Conservation (phyloP, 1,140 invertebrate species). For the Goniozus legneri region DNA sequence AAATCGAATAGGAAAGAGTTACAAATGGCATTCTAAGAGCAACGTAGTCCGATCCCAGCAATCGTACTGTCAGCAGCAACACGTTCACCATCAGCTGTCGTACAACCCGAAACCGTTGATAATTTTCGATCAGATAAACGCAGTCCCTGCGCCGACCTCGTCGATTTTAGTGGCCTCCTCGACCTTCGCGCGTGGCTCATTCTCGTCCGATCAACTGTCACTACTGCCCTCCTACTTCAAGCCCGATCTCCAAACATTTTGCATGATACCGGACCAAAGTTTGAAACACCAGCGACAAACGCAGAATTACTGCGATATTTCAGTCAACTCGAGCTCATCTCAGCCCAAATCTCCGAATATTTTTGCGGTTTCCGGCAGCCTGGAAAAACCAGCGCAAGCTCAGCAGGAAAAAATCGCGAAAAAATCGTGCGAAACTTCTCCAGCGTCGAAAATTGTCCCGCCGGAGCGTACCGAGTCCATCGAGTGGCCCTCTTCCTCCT, state of each 20-base stretch:
- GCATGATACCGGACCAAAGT: conserved; percentile 30
- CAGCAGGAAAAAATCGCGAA: too few relatives aligned
- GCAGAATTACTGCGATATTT: too few relatives aligned
- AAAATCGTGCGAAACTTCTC: too few relatives aligned
- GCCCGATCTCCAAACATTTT: conserved; percentile 33
- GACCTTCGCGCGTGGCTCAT: conserved; percentile 25
- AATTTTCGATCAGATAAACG: conserved; percentile 31
- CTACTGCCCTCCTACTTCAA: conserved; percentile 37
- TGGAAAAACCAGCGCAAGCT: too few relatives aligned
- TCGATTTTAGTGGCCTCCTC: conserved; percentile 34
- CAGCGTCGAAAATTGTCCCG: too few relatives aligned
- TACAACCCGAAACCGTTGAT: conserved; percentile 35
- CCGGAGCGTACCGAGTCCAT: too few relatives aligned
- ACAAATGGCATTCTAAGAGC: conserved; percentile 35
- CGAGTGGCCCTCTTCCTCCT: too few relatives aligned
- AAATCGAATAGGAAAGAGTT: conserved; percentile 26
- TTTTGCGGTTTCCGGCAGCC: too few relatives aligned
- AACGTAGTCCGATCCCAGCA: conserved; percentile 25
- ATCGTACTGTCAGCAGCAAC: conserved; percentile 20
- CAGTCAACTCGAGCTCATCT: too few relatives aligned
- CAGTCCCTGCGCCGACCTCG: conserved; percentile 18
- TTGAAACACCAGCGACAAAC: conserved; percentile 25
- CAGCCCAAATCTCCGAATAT: too few relatives aligned
- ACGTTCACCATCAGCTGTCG: conserved; percentile 23
- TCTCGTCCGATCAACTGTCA: conserved; percentile 29